Conservation (phyloP, 2,113 vertebrate genomes). For the Tylochromis polylepis region DNA sequence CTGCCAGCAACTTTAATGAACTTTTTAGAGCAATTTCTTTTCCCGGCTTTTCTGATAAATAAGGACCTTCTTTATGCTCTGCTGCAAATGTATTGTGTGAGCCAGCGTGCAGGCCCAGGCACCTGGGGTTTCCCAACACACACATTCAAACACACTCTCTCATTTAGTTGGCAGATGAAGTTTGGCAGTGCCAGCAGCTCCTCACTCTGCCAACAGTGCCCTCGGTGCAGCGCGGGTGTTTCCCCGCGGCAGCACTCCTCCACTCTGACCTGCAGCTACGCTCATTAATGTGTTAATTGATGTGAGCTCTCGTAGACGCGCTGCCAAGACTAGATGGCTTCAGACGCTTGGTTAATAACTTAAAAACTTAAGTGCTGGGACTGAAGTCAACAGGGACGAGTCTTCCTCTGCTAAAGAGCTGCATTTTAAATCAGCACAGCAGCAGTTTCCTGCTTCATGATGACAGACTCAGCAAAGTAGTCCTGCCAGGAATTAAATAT, state of each 20-base stretch:
- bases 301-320: neutral
- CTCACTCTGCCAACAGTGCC: neutral
- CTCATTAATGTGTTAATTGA: constrained; percentile 21
- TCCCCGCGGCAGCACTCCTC: neutral
- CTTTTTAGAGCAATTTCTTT: neutral
- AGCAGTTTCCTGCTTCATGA: neutral
- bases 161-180: neutral
- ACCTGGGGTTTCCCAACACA: neutral
- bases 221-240: constrained; percentile 14
- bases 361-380: neutral
- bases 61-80: neutral
- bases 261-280: constrained; percentile 12
- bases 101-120: neutral
- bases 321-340: neutral
- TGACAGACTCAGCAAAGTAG: neutral
- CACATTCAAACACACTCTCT: neutral
- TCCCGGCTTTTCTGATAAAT: neutral
- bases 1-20: neutral
- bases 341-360: neutral
- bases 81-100: neutral
- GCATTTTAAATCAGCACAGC: neutral
- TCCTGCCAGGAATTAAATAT: neutral
- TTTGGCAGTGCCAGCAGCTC: neutral
- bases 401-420: neutral
- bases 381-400: neutral